Base-by-base conservation (phyloP, 2,113 vertebrate genomes). In the Aldabrachelys gigantea region DNA sequence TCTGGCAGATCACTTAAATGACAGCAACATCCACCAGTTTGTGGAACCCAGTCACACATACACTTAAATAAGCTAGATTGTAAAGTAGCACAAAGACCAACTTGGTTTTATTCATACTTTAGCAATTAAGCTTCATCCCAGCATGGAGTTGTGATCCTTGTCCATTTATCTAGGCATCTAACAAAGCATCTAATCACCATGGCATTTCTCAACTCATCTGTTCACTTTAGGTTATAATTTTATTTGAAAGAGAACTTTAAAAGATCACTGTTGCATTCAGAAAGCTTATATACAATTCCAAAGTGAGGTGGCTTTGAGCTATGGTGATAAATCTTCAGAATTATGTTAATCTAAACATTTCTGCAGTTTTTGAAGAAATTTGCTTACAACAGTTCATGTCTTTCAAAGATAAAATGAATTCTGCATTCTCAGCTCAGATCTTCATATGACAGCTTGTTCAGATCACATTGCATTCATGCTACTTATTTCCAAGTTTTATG, bases 401-500 rank as follows among this genome's bases (percentile, higher is more conserved):
- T 38, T 72, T 72, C 65, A 9, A 38, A 72, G 8, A 3, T 1
- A 2, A 5, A 22, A n/a, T 1, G 27, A 1, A 4, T 47, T 24
- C 29, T 12, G 22, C 41, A 1, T 1, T 0, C 4, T 12, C 75
- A 3, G 19, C 6, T 1, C 1, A 54, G n/a, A 82, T 6, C 0
- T 3, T 0, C 1, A 0, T 8, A 38, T 53, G 54, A 6, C 31
- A 50, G 35, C 65, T 50, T 19, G 49, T 41, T 1, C 0, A 41
- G 59, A 17, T 0, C 8, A 0, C 27, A 0, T 25, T 6, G 75
- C 3, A 0, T 8, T 54, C 52, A 52, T 0, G 0, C 17, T 1
- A 1, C 84, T 22, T 4, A 12, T n/a, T 3, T 22, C n/a, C 0
- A 1, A 31, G 56, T 2, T 0, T 5, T 6, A 3, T 4, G 31